phyloP scores from a whole-genome alignment of 2,888 invertebrate genomes.

The Petrophora chlorosata region DNA sequence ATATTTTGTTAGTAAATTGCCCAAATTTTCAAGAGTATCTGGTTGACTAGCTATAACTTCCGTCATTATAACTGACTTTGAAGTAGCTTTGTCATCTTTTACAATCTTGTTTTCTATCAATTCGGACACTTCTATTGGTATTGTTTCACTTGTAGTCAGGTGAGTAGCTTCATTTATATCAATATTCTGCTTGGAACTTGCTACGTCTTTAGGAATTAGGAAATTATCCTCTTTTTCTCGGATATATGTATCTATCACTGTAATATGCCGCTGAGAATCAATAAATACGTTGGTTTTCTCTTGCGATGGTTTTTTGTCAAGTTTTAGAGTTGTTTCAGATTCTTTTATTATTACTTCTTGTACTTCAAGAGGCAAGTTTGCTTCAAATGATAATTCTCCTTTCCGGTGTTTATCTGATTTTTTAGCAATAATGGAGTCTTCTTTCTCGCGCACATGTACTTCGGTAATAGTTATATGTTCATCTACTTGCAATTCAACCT shows the following conservation, averaged over 20 bases:
- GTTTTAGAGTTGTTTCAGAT: constrained; percentile 41
- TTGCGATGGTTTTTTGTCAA: constrained; percentile 38
- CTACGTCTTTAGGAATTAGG: constrained; percentile 33
- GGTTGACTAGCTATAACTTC: constrained; percentile 55
- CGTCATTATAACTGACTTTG: constrained; percentile 43
- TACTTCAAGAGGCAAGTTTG: constrained; percentile 55
- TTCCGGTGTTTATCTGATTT: constrained; percentile 33
- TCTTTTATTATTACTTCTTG: constrained; percentile 55
- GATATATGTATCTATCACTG: constrained; percentile 51
- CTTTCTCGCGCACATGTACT: constrained; percentile 74
- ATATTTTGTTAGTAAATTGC: constrained; percentile 39
- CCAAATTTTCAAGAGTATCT: constrained; percentile 54
- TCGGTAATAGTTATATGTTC: constrained; percentile 81
- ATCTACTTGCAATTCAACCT: constrained; percentile 51
- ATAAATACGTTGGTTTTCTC: constrained; percentile 44
- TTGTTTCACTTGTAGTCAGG: constrained; percentile 61
- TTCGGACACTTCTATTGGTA: constrained; percentile 54
- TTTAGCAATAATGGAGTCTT: constrained; percentile 47
- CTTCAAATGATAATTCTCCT: constrained; percentile 44
- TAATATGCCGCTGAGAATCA: constrained; percentile 59
- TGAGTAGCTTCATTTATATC: constrained; percentile 54
- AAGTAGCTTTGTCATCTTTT: constrained; percentile 54
- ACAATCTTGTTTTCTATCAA: constrained; percentile 38
- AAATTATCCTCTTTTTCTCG: constrained; percentile 60
- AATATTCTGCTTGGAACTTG: constrained; percentile 45